A percentile compares a stretch with the other conserved stretches of the same genome.
phyloP scores from a whole-genome alignment of 2,113 vertebrate species.

The Tonatia bakeri region DNA sequence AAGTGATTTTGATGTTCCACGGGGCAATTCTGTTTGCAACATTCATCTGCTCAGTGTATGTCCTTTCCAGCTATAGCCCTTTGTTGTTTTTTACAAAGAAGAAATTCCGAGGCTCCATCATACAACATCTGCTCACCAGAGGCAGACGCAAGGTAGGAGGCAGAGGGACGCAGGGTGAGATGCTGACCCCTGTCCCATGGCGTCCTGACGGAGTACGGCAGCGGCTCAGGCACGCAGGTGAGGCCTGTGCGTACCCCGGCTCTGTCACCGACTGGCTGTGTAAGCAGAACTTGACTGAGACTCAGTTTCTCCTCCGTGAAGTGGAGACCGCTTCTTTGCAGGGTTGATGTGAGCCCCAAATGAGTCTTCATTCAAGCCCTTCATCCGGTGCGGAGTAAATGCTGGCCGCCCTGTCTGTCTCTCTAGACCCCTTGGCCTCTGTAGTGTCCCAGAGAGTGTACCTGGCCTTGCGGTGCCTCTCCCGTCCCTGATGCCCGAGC shows the following conservation, averaged over 20 bases:
- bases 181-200: not conserved
- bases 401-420: not conserved
- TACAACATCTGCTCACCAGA: not conserved
- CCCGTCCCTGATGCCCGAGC: not conserved
- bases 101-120: not conserved
- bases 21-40: constrained; percentile 50
- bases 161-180: not conserved
- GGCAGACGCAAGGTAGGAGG: not conserved
- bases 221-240: not conserved
- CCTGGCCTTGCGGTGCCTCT: not conserved
- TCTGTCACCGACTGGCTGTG: not conserved
- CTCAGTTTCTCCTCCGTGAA: not conserved
- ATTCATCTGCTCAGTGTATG: not conserved
- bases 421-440: not conserved
- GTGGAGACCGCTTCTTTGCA: not conserved
- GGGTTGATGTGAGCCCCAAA: not conserved
- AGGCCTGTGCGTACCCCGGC: not conserved
- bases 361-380: not conserved
- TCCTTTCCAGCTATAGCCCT: not conserved
- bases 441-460: not conserved
- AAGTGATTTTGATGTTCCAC: constrained; percentile 52
- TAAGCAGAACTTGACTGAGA: not conserved
- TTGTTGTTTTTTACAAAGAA: not conserved
- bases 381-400: not conserved
- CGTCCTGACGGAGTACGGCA: not conserved